phyloP scores from a whole-genome alignment of 2,888 invertebrate genomes.

The Clepsis dumicolana region DNA sequence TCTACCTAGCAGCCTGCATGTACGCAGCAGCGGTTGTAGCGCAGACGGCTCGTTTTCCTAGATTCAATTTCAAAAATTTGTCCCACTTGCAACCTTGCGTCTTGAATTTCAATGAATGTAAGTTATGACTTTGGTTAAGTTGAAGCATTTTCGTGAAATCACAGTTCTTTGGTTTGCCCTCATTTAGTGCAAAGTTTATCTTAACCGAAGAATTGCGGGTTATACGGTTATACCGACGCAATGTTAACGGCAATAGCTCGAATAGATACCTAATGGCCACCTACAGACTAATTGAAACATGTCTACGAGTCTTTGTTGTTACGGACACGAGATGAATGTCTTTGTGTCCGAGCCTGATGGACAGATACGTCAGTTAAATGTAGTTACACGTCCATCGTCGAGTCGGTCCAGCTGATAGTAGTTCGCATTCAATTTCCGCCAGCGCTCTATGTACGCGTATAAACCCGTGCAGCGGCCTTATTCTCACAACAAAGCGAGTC shows the following conservation, averaged over 20 bases:
- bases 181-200: background rate
- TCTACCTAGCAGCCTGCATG: conserved; percentile 45
- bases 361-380: conserved; percentile 64
- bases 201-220: background rate
- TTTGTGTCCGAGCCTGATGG: conserved; percentile 64
- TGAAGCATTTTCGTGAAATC: conserved; percentile 55
- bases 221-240: background rate
- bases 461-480: conserved; percentile 45
- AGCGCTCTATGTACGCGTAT: conserved; percentile 48
- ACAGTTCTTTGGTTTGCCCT: background rate
- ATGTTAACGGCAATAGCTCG: conserved; percentile 1
- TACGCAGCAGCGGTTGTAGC: conserved; percentile 59
- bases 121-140: conserved; percentile 69
- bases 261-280: conserved; percentile 44
- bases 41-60: conserved; percentile 65
- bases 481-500: conserved; percentile 39
- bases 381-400: conserved; percentile 57
- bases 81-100: conserved; percentile 66
- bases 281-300: conserved; percentile 59
- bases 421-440: conserved; percentile 78
- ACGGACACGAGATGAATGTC: conserved; percentile 65
- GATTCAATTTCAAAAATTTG: conserved; percentile 84
- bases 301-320: conserved; percentile 63
- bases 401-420: conserved; percentile 59
- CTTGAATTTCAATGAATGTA: conserved; percentile 73